phyloP scores from a whole-genome alignment of 2,888 invertebrate genomes.

The Dromius quadrimaculatus region DNA sequence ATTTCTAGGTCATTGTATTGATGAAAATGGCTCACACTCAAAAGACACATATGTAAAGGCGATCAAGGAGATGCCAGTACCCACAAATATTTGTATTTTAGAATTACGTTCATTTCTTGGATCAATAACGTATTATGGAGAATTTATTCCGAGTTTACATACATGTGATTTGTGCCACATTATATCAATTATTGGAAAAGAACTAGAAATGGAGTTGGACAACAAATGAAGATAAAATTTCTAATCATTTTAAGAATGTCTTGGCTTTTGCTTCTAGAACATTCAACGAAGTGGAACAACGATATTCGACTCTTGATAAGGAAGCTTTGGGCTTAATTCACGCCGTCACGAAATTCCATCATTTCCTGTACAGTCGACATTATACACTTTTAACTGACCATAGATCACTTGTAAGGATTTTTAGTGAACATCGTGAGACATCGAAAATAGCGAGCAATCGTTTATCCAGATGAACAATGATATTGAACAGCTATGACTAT shows the following conservation, averaged over 20 bases:
- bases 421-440: constrained; percentile 23
- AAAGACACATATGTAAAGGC: not conserved
- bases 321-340: constrained; percentile 53
- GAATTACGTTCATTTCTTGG: not conserved
- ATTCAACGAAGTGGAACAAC: constrained; percentile 44
- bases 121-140: constrained; percentile 6
- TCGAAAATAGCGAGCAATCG: constrained; percentile 40
- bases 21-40: not conserved
- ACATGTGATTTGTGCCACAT: not conserved
- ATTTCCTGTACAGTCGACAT: constrained; percentile 33
- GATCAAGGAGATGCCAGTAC: not conserved
- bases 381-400: constrained; percentile 49
- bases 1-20: constrained; percentile 8
- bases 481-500: constrained; percentile 43
- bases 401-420: constrained; percentile 44
- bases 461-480: constrained; percentile 31
- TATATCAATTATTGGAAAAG: not conserved
- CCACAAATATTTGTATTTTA: not conserved
- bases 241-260: not conserved
- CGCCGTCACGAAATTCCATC: constrained; percentile 46
- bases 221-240: not conserved
- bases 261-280: constrained; percentile 32
- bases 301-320: not conserved
- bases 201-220: not conserved
- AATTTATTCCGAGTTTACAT: not conserved